Percentiles rank a stretch among this genome's conserved stretches.
Evolutionary conservation across 1,140 invertebrate species (phyloP).

Genomic region (Aphelenchoides avenae): DNA sequence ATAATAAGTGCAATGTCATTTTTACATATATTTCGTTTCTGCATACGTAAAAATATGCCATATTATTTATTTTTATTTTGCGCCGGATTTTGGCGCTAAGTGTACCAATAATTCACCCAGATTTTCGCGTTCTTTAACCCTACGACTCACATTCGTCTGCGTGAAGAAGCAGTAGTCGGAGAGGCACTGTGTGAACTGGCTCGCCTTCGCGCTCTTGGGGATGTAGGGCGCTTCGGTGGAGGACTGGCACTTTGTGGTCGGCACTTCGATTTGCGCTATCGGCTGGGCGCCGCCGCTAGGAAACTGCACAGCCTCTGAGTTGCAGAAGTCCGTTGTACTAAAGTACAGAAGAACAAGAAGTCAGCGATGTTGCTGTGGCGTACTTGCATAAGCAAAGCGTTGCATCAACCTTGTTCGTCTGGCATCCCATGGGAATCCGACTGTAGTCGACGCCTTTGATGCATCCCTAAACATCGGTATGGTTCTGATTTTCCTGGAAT

Average conservation of each 20-base stretch:
- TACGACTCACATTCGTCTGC: conserved; percentile 23
- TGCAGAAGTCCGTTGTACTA: conserved; percentile 10
- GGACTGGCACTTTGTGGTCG: conserved; percentile 13
- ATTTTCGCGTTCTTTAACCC: too few relatives aligned
- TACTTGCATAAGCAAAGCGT: conserved; percentile 23
- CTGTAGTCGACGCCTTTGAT: too few relatives aligned
- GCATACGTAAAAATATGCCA: too few relatives aligned
- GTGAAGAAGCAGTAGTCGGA: conserved; percentile 29
- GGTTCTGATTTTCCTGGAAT: too few relatives aligned
- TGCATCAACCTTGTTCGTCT: conserved; percentile 10
- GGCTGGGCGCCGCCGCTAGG: background rate
- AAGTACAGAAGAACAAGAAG: background rate
- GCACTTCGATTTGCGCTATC: background rate
- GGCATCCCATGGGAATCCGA: conserved; percentile 30
- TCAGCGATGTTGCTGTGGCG: too few relatives aligned
- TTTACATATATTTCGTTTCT: too few relatives aligned
- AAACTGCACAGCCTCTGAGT: background rate
- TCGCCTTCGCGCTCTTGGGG: conserved; percentile 5
- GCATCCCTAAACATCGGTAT: too few relatives aligned
- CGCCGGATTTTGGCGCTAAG: too few relatives aligned
- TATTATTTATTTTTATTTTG: too few relatives aligned
- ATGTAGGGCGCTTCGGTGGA: conserved; percentile 11
- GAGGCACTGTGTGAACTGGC: conserved; percentile 2
- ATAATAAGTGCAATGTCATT: too few relatives aligned
- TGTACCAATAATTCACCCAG: too few relatives aligned